Conservation (phyloP, 1,140 invertebrate genomes). For the Neoseiulus cucumeris region DNA sequence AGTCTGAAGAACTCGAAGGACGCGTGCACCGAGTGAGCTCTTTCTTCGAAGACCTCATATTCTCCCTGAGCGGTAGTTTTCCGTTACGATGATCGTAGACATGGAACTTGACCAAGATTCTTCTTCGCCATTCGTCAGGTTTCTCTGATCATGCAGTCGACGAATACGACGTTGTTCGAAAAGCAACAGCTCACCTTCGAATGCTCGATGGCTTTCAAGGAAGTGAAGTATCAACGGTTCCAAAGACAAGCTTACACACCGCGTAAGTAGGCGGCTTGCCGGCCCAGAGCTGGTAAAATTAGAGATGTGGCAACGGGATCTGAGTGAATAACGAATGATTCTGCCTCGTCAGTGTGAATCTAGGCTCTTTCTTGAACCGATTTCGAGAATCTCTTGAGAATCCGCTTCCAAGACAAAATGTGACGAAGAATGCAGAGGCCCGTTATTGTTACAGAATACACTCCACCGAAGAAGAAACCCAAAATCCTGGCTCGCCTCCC, state of each 20-base stretch:
- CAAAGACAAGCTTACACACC: constrained; percentile 3
- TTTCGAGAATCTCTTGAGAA: too few species aligned
- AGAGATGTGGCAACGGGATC: too few species aligned
- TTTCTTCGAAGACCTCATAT: too few species aligned
- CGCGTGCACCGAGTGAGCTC: neutral
- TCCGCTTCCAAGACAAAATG: too few species aligned
- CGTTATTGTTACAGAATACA: neutral
- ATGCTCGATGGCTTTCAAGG: neutral
- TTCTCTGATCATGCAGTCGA: neutral
- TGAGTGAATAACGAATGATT: too few species aligned
- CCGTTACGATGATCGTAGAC: too few species aligned
- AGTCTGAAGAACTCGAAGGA: neutral
- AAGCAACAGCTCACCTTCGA: neutral
- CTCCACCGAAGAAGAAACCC: neutral
- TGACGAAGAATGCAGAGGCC: too few species aligned
- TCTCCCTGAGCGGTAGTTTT: too few species aligned
- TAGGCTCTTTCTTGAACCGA: too few species aligned
- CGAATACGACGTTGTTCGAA: neutral
- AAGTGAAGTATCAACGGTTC: neutral
- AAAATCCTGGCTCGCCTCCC: neutral
- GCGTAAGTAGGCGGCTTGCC: neutral
- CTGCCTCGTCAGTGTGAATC: too few species aligned
- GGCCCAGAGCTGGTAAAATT: too few species aligned
- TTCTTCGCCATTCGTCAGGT: neutral
- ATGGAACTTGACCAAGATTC: too few species aligned